Evolutionary conservation across 2,888 invertebrate species (phyloP).

Genomic region (Phasia obesa): DNA sequence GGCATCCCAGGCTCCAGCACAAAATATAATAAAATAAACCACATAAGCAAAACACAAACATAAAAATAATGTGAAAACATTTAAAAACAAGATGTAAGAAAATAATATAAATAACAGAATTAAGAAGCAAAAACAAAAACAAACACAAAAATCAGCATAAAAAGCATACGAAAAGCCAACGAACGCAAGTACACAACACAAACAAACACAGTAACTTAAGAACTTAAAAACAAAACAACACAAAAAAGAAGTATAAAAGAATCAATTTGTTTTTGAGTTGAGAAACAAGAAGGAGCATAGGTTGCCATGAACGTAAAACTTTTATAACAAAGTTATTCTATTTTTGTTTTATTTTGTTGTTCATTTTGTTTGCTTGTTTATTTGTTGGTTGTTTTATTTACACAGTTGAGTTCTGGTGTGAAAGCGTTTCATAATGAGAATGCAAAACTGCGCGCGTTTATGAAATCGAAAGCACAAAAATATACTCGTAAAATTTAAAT

Average conservation of each 20-base stretch:
- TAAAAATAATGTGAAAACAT: conserved; percentile 71
- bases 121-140: conserved; percentile 39
- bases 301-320: too few species aligned
- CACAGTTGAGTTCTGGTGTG: conserved; percentile 6
- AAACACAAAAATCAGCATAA: conserved; percentile 47
- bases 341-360: too few species aligned
- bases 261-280: too few species aligned
- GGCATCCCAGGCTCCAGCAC: conserved; percentile 43
- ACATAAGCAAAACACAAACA: conserved; percentile 66
- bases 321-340: too few species aligned
- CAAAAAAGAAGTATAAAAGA: too few species aligned
- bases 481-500: not conserved
- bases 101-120: conserved; percentile 45
- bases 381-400: too few species aligned
- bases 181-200: conserved; percentile 58
- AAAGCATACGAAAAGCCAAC: conserved; percentile 57
- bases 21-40: conserved; percentile 49
- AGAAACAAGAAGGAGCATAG: too few species aligned
- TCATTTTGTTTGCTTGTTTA: too few species aligned
- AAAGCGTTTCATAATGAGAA: conserved; percentile 34
- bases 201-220: not conserved
- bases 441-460: conserved; percentile 47
- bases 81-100: conserved; percentile 71
- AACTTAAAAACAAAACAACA: too few species aligned
- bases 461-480: conserved; percentile 41